phyloP scores from a whole-genome alignment of 2,888 invertebrate genomes.

The Orchesella flavescens region DNA sequence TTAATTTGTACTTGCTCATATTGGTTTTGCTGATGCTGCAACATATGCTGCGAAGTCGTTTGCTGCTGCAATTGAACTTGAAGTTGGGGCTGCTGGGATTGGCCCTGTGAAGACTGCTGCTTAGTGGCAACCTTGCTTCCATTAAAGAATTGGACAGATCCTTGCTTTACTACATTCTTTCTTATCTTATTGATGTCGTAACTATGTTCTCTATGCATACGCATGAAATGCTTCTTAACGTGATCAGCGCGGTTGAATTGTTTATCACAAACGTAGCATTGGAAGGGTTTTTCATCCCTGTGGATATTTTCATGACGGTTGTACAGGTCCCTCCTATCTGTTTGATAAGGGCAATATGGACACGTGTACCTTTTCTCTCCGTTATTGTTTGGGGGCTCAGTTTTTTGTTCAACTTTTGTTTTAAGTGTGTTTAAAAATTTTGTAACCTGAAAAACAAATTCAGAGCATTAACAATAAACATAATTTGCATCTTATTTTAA shows the following conservation, averaged over 20 bases:
- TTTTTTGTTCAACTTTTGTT: conserved; percentile 77
- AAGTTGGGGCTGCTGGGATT: conserved; percentile 2
- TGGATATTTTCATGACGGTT: conserved; percentile 95
- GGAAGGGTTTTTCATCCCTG: conserved; percentile 93
- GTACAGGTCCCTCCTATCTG: conserved; percentile 91
- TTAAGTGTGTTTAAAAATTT: conserved; percentile 82
- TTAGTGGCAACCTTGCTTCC: conserved; percentile 49
- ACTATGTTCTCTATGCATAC: conserved; percentile 92
- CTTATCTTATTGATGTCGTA: conserved; percentile 89
- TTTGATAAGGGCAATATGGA: conserved; percentile 91
- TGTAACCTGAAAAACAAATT: conserved; percentile 75
- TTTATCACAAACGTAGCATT: conserved; percentile 93
- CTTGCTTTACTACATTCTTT: conserved; percentile 75
- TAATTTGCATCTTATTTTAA: not conserved
- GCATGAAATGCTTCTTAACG: conserved; percentile 92
- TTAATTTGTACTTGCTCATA: conserved; percentile 72
- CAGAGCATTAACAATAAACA: conserved; percentile 14
- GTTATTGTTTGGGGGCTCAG: conserved; percentile 60
- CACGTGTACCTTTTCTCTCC: conserved; percentile 83
- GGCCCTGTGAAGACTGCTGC: conserved; percentile 14
- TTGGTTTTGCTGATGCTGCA: conserved; percentile 59
- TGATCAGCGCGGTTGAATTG: conserved; percentile 95
- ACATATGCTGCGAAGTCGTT: conserved; percentile 25
- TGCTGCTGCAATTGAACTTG: conserved; percentile 50
- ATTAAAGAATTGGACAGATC: conserved; percentile 69